Conservation (phyloP, 2,113 vertebrate genomes). For the Zosterops borbonicus region DNA sequence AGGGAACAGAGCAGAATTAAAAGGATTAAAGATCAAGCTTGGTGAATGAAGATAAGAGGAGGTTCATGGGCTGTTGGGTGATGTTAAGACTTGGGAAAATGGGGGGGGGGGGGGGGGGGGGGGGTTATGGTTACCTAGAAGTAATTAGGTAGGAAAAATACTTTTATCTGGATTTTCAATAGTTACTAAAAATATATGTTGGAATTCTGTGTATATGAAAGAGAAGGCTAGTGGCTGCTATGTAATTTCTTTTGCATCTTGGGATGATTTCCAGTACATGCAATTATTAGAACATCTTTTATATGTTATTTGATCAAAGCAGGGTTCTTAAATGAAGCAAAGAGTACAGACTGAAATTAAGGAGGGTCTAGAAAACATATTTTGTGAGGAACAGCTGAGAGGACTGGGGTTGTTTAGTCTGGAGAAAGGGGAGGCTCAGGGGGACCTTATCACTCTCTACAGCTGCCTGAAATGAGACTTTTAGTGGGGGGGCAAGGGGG, state of each 20-base stretch:
- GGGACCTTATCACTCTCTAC: accelerated
- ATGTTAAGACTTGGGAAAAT: background rate
- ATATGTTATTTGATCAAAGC: background rate
- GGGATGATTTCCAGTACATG: background rate
- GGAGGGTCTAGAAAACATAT: background rate
- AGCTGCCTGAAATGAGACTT: background rate
- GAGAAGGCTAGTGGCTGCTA: background rate
- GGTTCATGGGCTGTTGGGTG: background rate
- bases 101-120: no score
- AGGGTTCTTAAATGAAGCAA: background rate
- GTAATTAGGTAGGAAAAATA: background rate
- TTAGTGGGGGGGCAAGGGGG: accelerated
- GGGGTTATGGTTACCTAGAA: background rate
- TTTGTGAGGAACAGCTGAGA: background rate
- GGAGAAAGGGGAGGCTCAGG: background rate
- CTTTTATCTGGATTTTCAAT: background rate
- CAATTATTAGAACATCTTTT: background rate
- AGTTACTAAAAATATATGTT: background rate
- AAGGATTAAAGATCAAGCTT: background rate
- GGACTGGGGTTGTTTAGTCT: background rate
- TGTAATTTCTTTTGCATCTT: background rate
- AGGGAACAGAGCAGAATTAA: background rate
- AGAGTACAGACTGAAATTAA: background rate
- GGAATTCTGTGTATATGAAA: background rate
- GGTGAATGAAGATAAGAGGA: background rate